Evolutionary conservation across 2,113 vertebrate species (phyloP), one percentile per base, ranked within the genome.

Genomic region (Oxygymnocypris stewartii): DNA sequence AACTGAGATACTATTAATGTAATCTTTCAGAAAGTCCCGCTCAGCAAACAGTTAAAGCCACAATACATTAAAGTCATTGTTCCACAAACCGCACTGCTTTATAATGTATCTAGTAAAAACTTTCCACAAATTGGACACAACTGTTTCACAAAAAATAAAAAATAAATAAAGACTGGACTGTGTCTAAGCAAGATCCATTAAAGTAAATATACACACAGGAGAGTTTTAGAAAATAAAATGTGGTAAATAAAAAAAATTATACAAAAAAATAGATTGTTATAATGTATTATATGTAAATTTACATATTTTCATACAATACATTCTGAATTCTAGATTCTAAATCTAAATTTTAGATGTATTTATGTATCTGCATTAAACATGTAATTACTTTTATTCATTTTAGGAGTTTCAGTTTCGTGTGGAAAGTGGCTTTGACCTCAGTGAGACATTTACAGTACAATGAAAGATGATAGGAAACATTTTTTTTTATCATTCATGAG

Each of bases 1-100:
- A 82, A 82, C 87, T 82, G 63, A 82, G 69, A 82, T 49, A 69
- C 61, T 25, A 82, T 82, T 82, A 82, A 82, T 28, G 63, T 82
- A 69, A 69, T 82, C 80, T 44, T 81, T 69, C 63, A 47, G 42
- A 82, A 82, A 82, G 40, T 31, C 79, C 25, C 25, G 35, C 16
- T n/a, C 54, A 40, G 42, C 40, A 49, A 23, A 23, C 18, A 35
- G 28, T 51, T 51, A 16, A 14, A 51, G 75, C 44, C 75, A 77
- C 16, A 51, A 51, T 25, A 11, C 42, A 18, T 51, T 77, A 51
- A 6, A 31, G 8, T 40, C 47, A 51, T 6, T 77, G n/a, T 51
- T 28, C 42, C 0, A 4, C 20, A 76, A 76, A 25, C 2, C 42
- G 14, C 25, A 75, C 40, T 40, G 16, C 31, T 71, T 67, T 5